phyloP scores from a whole-genome alignment of 1,140 invertebrate genomes.

The Habropoda laboriosa region DNA sequence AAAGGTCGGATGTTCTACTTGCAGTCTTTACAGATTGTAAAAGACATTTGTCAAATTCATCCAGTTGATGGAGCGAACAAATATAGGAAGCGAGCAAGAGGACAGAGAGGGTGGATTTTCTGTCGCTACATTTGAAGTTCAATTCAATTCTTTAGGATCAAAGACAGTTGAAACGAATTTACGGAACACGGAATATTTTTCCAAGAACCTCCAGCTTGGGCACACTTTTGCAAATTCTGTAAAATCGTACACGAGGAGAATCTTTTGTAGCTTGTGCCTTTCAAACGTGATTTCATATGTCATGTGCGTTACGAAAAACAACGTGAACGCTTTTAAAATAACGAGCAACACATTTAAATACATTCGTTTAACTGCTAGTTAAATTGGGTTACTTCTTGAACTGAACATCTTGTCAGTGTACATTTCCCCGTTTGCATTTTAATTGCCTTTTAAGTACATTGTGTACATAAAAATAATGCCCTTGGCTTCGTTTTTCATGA shows the following conservation, averaged over 20 bases:
- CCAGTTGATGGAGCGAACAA: conserved; percentile 25
- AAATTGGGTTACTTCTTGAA: too few species aligned
- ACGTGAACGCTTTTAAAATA: neutral
- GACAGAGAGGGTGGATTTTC: conserved; percentile 14
- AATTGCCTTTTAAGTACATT: too few species aligned
- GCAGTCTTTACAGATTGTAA: conserved; percentile 37
- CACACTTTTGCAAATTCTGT: neutral
- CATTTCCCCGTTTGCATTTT: neutral
- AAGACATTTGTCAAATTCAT: conserved; percentile 42
- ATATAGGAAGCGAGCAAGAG: neutral
- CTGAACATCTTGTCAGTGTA: neutral
- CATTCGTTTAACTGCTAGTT: too few species aligned
- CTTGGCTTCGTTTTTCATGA: too few species aligned
- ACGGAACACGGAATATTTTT: conserved; percentile 29
- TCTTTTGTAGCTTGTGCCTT: neutral
- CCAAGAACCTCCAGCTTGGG: neutral
- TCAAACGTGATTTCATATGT: neutral
- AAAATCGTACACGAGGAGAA: neutral
- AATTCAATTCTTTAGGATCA: conserved; percentile 42
- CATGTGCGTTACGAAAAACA: neutral
- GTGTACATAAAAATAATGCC: too few species aligned
- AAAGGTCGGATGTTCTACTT: conserved; percentile 17
- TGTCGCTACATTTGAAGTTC: conserved; percentile 24
- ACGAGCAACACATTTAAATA: neutral
- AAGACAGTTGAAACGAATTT: conserved; percentile 37